Percentiles rank a stretch among this genome's conserved stretches.
Conservation (phyloP, 2,113 vertebrate genomes). For the Caranx melampygus region DNA sequence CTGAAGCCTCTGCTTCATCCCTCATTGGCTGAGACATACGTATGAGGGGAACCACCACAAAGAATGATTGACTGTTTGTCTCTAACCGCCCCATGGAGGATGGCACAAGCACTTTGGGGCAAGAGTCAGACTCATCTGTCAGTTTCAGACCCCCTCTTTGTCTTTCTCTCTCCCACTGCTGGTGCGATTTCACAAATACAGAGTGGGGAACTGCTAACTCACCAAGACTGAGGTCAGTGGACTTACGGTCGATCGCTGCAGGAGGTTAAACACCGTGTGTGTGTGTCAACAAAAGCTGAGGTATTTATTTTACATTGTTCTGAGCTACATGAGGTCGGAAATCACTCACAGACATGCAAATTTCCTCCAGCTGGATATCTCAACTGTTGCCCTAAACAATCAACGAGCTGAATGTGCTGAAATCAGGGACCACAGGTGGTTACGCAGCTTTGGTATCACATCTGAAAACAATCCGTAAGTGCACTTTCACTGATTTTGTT, state of each 20-base stretch:
- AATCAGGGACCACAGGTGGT: background rate
- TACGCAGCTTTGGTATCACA: background rate
- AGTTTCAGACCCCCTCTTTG: constrained; percentile 8
- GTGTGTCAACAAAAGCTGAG: background rate
- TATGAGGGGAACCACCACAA: constrained; percentile 8
- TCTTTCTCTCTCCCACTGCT: constrained; percentile 13
- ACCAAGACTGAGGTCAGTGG: constrained; percentile 38
- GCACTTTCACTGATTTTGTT: constrained; percentile 12
- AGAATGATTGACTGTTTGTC: constrained; percentile 61
- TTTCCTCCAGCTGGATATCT: background rate
- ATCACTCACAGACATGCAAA: background rate
- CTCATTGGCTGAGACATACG: constrained; percentile 23
- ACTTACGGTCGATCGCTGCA: constrained; percentile 34
- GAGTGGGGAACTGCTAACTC: constrained; percentile 12
- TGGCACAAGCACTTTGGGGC: constrained; percentile 41
- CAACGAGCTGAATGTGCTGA: constrained; percentile 6
- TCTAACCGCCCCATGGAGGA: constrained; percentile 26
- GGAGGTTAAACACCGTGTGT: constrained; percentile 11
- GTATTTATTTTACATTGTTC: constrained; percentile 10
- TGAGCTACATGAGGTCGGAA: background rate
- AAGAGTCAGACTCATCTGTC: constrained; percentile 51
- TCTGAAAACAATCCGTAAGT: constrained; percentile 22
- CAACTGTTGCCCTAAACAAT: background rate
- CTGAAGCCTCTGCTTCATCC: constrained; percentile 36
- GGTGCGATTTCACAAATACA: constrained; percentile 21